Evolutionary conservation across 1,140 invertebrate species (phyloP), one percentile per base, ranked within the genome.

Genomic region (Zelostemma sp.): DNA sequence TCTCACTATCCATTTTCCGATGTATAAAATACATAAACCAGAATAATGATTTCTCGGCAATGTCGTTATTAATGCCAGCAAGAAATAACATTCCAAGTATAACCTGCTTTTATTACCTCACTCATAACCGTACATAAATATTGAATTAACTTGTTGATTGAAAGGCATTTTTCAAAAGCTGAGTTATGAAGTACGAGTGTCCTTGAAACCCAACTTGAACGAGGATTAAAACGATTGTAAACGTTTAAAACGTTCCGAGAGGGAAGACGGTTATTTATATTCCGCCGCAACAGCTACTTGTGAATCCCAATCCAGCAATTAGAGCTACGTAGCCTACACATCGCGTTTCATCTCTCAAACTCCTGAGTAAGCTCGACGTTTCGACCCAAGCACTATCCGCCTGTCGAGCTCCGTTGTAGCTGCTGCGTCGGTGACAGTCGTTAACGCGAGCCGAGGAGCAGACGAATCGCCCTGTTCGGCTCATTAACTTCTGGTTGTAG

Each of bases 221-320:
- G 21, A n/a, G n/a, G n/a, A n/a, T n/a, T 28, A 40, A 12, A 40
- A 43, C 3, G 11, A 17, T 38, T 11, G 17, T 18, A 16, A 6
- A 6, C 12, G 11, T 38, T 41, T 15, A 46, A 19, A 46, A 46
- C 18, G 6, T 19, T 12, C 15, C 9, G 9, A 2, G 17, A 18
- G 17, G 8, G 4, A 17, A 46, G n/a, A 45, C 58, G 69, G 69
- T 74, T 76, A 78, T 77, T 78, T 78, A 78, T 77, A 77, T 78
- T 78, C 75, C 69, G 69, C 56, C 6, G 58, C 75, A 72, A 8
- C 17, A 19, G 16, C 17, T 19, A 46, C 43, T 35, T n/a, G 35
- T 50, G 59, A 64, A 65, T 57, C 53, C 43, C 21, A 46, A 65
- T 60, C 65, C 68, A 62, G 78, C 79, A 81, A 83, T 83, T 83